Base-by-base conservation (phyloP, 2,888 invertebrate species). In the Dromius quadrimaculatus region DNA sequence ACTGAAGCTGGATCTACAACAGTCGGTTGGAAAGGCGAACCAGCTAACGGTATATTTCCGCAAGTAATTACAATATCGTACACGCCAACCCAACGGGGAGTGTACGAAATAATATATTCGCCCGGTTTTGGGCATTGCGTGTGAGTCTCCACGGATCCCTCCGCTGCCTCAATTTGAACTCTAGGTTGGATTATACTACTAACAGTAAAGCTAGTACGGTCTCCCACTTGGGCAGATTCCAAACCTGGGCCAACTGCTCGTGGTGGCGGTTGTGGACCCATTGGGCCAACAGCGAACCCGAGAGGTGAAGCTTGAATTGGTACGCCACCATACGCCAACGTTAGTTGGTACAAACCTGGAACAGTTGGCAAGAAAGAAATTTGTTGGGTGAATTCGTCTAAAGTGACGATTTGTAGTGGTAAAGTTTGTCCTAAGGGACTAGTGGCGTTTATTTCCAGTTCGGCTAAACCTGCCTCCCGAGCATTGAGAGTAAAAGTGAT, bases 81-180 rank as follows among this genome's bases (percentile, higher is more conserved):
- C 38, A 92, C 87, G 0, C 98, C 98, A n/a, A 95, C 92, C 77
- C 94, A 94, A 0, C 92, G 88, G 0, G 98, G 97, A 1, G 92
- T 90, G 82, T 97, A 98, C 0, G 94, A 92, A 54, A 97, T 94
- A 72, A 92, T 90, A 88, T 93, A 97, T 74, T 94, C 92, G 0
- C 93, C 92, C 80, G 86, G 91, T 83, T 83, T 83, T 2, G 81
- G 80, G 68, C 78, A 78, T 71, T 83, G 82, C 54, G 82, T 79
- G 62, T 82, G 81, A 80, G 85, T 90, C 79, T 87, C 93, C 78
- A 90, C 83, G n/a, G 81, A 81, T 2, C 84, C 81, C 81, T 86
- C 77, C 75, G 83, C 80, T 2, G 82, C 82, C 75, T 83, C 83
- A 8, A 82, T 79, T 84, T 90, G 89, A 17, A 91, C 89, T 77